A percentile compares a stretch with the other conserved stretches of the same genome.
Evolutionary conservation across 1,140 invertebrate genomes (phyloP).

Genomic region (Drosophila yakuba): DNA sequence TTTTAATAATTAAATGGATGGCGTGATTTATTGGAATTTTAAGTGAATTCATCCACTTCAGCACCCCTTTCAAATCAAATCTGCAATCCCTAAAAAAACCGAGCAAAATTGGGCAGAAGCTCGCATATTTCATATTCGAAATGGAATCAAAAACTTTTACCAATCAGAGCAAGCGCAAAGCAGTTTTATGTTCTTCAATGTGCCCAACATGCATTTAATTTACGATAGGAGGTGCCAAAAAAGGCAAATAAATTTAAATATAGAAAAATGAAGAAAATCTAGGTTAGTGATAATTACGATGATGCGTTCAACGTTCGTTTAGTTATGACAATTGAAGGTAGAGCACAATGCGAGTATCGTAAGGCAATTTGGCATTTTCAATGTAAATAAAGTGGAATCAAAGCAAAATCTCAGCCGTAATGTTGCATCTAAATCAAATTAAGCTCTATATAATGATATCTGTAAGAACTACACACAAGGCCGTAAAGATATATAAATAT

Average conservation of each 20-base stretch:
- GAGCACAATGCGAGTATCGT: constrained; percentile 15
- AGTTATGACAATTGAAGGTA: constrained; percentile 71
- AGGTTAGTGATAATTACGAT: constrained; percentile 79
- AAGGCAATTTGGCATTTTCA: constrained; percentile 38
- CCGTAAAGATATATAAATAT: constrained; percentile 22
- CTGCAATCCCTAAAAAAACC: constrained; percentile 8
- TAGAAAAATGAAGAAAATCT: constrained; percentile 29
- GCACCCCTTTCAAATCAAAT: constrained; percentile 12
- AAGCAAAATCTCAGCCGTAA: constrained; percentile 39
- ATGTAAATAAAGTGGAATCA: constrained; percentile 70
- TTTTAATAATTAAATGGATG: constrained; percentile 33
- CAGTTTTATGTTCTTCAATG: constrained; percentile 62
- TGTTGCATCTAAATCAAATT: constrained; percentile 57
- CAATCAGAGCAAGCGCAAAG: constrained; percentile 53
- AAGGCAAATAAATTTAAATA: constrained; percentile 1
- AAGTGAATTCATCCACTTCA: constrained; percentile 9
- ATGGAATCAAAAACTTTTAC: constrained; percentile 50
- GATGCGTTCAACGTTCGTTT: constrained; percentile 78
- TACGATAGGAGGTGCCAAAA: constrained; percentile 22
- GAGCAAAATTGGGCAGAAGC: not conserved
- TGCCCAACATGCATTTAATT: constrained; percentile 73
- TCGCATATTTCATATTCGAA: constrained; percentile 53
- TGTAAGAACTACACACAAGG: constrained; percentile 31
- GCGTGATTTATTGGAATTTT: constrained; percentile 37
- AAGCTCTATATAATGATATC: constrained; percentile 43